Conservation (phyloP, 2,113 vertebrate genomes). For the Ranitomeya variabilis region DNA sequence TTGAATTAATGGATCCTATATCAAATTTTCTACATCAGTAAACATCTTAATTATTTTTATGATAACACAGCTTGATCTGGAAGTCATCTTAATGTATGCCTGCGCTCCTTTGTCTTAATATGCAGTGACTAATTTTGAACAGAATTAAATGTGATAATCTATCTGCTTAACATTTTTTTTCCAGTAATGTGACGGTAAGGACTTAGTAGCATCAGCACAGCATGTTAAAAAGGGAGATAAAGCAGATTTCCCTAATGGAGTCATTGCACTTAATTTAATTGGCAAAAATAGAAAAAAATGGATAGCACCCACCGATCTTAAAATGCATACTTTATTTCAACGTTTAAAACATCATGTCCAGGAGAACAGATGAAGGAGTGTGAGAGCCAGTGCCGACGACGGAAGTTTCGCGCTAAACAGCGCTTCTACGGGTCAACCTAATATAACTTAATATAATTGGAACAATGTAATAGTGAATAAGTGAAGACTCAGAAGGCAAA, state of each 20-base stretch:
- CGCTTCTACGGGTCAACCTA: too few species aligned
- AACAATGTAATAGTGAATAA: background rate
- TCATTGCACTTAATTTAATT: constrained; percentile 9
- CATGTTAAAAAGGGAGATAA: constrained; percentile 50
- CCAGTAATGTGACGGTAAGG: constrained; percentile 57
- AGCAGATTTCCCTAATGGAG: constrained; percentile 49
- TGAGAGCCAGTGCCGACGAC: too few species aligned
- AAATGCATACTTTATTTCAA: too few species aligned
- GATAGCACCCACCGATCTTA: too few species aligned
- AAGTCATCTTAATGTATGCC: constrained; percentile 63
- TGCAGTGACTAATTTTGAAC: constrained; percentile 66
- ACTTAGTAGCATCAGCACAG: constrained; percentile 57
- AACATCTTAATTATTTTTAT: constrained; percentile 72
- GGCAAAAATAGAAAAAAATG: too few species aligned
- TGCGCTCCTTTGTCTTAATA: constrained; percentile 68
- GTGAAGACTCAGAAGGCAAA: background rate
- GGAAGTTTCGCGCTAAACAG: too few species aligned
- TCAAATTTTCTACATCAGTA: constrained; percentile 65
- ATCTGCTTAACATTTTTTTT: constrained; percentile 66
- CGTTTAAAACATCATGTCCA: too few species aligned
- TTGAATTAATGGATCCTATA: constrained; percentile 67
- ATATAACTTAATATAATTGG: too few species aligned
- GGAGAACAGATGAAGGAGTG: too few species aligned
- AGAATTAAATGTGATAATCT: constrained; percentile 72
- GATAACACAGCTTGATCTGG: constrained; percentile 66